Conservation (phyloP, 2,113 vertebrate species). For the Gavialis gangeticus region DNA sequence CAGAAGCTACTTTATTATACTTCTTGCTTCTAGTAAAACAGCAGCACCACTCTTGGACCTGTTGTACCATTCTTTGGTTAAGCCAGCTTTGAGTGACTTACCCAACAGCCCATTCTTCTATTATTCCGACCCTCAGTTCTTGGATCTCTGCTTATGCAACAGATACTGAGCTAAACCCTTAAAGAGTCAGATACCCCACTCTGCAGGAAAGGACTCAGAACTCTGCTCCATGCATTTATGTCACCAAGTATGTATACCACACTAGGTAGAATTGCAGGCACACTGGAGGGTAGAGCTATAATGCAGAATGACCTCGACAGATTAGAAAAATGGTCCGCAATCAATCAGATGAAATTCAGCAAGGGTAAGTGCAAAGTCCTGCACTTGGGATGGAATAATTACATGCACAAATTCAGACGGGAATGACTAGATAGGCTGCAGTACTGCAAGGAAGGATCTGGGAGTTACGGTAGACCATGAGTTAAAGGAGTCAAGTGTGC, state of each 20-base stretch:
- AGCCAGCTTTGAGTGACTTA: neutral
- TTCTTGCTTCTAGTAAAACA: neutral
- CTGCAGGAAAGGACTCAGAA: neutral
- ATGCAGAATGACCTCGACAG: no score
- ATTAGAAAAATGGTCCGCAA: no score
- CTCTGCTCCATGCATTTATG: neutral
- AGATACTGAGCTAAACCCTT: neutral
- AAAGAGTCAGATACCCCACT: neutral
- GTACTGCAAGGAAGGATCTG: no score
- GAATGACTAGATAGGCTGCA: no score
- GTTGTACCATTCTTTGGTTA: neutral
- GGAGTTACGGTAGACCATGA: no score
- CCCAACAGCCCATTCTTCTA: neutral
- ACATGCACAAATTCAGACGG: no score
- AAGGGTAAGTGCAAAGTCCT: no score
- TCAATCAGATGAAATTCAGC: no score
- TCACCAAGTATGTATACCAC: neutral
- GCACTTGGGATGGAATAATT: no score
- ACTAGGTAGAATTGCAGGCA: no score
- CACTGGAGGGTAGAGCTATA: no score
- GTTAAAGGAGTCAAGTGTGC: no score
- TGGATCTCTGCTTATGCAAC: neutral
- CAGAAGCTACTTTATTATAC: conserved; percentile 10
- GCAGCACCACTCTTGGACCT: neutral
- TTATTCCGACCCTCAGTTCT: neutral